Percentiles rank a stretch among this genome's conserved stretches.
phyloP scores from a whole-genome alignment of 1,140 invertebrate genomes.

The Pseudomyrmex concolor region DNA sequence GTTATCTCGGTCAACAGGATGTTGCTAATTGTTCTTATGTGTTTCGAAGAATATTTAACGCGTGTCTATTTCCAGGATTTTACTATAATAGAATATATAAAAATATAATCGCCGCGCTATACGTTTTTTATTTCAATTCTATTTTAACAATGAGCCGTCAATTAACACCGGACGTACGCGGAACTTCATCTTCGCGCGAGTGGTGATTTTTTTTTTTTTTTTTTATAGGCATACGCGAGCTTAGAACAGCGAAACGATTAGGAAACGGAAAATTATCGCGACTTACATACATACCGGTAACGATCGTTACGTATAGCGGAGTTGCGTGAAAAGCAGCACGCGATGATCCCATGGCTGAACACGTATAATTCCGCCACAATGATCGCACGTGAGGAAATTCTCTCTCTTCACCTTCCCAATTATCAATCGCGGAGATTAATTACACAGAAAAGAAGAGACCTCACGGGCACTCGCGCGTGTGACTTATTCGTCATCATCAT shows the following conservation, averaged over 20 bases:
- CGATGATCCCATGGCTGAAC: conserved; percentile 43
- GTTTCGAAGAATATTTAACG: too few species aligned
- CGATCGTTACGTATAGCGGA: conserved; percentile 37
- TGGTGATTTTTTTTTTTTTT: too few species aligned
- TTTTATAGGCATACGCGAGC: too few species aligned
- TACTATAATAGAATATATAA: not conserved
- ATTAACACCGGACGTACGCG: conserved; percentile 10
- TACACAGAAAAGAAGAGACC: not conserved
- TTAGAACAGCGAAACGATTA: conserved; percentile 15
- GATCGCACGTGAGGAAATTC: conserved; percentile 47
- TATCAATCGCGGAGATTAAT: conserved; percentile 52
- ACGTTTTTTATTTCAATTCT: too few species aligned
- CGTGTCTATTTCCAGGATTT: not conserved
- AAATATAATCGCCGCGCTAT: not conserved
- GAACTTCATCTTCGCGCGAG: conserved; percentile 28
- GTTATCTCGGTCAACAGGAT: conserved; percentile 3
- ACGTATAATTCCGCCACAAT: conserved; percentile 37
- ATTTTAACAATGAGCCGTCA: too few species aligned
- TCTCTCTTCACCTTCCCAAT: conserved; percentile 27
- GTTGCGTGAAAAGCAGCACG: conserved; percentile 51
- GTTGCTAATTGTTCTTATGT: not conserved
- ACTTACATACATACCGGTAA: not conserved
- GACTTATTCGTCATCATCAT: conserved; percentile 3
- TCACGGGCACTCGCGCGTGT: not conserved
- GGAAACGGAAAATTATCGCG: conserved; percentile 33